Evolutionary conservation across 2,888 invertebrate species (phyloP).

Genomic region (Plagodis dolabraria): DNA sequence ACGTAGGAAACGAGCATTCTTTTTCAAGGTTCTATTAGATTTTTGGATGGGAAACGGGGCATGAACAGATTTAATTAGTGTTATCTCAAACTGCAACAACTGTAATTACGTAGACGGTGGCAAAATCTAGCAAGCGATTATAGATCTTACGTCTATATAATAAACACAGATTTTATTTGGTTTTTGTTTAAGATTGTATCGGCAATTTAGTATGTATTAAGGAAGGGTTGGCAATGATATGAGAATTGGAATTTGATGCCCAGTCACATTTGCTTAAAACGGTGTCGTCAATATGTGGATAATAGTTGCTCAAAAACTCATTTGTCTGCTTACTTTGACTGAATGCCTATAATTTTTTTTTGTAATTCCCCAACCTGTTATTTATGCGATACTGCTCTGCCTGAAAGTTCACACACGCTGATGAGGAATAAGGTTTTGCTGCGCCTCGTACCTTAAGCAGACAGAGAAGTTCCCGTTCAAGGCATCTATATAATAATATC

Average conservation of each 20-base stretch:
- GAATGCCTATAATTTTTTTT: too few species aligned
- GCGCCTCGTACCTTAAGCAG: too few species aligned
- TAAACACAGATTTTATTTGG: conserved; percentile 11
- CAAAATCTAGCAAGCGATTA: conserved; percentile 26
- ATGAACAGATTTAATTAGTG: conserved; percentile 60
- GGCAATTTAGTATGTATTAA: conserved; percentile 32
- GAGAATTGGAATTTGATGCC: conserved; percentile 33
- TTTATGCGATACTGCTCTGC: too few species aligned
- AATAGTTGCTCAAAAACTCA: too few species aligned
- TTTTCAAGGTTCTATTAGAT: conserved; percentile 63
- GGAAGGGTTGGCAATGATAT: conserved; percentile 42
- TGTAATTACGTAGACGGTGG: conserved; percentile 41
- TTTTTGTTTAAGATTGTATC: conserved; percentile 29
- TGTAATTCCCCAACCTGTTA: too few species aligned
- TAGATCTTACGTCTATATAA: conserved; percentile 20
- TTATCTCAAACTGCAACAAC: conserved; percentile 48
- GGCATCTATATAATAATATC: too few species aligned
- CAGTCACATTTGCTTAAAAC: conserved; percentile 18
- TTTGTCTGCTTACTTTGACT: too few species aligned
- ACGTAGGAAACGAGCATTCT: conserved; percentile 56
- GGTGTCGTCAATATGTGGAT: conserved; percentile 16
- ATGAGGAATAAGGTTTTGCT: too few species aligned
- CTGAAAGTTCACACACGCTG: too few species aligned
- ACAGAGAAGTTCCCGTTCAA: too few species aligned
- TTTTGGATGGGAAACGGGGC: conserved; percentile 64